These are phyloP conservation scores for human (Homo sapiens) DNA, from an alignment of 2,113 vertebrate species.

Conservation along the genomic window GRCh38 chr16:5341501-5342000, in stretches of 20 bases:
- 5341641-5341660: background rate
- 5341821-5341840: background rate
- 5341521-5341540: background rate
- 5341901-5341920: background rate
- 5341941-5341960: background rate
- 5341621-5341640: background rate
- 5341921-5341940: background rate
- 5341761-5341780: background rate
- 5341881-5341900: background rate
- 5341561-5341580: background rate
- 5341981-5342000: background rate
- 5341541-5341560: background rate
- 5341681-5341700: background rate
- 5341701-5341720: no score
- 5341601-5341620: background rate
- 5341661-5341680: background rate
- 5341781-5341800: background rate
- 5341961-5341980: background rate
- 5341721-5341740: background rate
- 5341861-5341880: background rate
- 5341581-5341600: background rate
- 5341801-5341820: background rate
- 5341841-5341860: background rate
- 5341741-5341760: accelerated
- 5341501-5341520: background rate